Percentiles rank a stretch among this genome's conserved stretches.
phyloP scores from a whole-genome alignment of 2,113 vertebrate species.

The Cricetomys ansorgei region DNA sequence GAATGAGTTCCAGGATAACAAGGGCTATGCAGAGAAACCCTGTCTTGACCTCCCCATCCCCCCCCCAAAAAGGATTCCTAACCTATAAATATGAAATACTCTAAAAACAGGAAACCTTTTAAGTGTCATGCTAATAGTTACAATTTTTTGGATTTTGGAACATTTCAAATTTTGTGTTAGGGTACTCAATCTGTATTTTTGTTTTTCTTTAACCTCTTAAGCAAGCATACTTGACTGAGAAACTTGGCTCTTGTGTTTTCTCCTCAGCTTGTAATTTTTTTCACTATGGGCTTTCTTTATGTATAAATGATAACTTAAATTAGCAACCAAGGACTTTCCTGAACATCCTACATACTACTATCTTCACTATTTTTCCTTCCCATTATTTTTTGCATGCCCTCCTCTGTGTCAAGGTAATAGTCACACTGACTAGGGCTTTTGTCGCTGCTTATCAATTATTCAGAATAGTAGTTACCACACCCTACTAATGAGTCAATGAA shows the following conservation, averaged over 20 bases:
- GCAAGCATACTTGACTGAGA: neutral
- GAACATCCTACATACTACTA: neutral
- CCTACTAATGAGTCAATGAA: neutral
- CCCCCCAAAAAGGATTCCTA: neutral
- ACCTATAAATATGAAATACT: neutral
- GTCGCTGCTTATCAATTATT: neutral
- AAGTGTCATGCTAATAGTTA: neutral
- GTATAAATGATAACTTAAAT: neutral
- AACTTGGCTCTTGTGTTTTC: neutral
- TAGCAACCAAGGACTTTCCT: neutral
- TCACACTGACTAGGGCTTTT: neutral
- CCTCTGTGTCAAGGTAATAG: neutral
- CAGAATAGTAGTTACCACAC: neutral
- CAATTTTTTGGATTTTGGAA: neutral
- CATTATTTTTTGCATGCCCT: neutral
- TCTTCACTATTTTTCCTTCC: neutral
- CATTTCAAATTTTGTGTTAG: neutral
- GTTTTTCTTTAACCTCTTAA: neutral
- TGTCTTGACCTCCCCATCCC: neutral
- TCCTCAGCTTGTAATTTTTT: neutral
- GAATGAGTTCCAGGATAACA: neutral
- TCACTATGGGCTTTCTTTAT: neutral
- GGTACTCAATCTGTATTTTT: neutral
- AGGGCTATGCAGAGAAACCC: neutral
- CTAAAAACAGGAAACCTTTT: neutral